Percentiles rank a stretch among this genome's conserved stretches.
Conservation (phyloP, 2,888 invertebrate species). For the Drosophila borealis region DNA sequence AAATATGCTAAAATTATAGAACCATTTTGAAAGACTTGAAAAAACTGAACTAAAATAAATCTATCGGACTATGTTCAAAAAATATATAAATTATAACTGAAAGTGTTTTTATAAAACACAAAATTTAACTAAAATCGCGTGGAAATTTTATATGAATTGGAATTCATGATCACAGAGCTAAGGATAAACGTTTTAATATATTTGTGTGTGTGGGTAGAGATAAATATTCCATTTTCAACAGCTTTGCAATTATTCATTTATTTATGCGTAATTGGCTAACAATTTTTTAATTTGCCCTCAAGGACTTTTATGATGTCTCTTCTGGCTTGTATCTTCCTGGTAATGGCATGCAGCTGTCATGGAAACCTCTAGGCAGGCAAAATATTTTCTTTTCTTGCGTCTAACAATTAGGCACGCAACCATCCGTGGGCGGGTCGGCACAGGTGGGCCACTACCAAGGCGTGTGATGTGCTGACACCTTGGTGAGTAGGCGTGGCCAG, state of each 20-base stretch:
- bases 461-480: constrained; percentile 68
- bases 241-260: background rate
- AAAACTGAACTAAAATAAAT: no score
- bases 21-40: no score
- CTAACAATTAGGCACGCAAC: constrained; percentile 74
- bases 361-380: constrained; percentile 47
- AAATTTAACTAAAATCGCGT: no score
- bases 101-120: no score
- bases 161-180: background rate
- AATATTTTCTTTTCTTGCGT: constrained; percentile 54
- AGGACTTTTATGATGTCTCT: constrained; percentile 20
- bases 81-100: no score
- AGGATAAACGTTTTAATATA: background rate
- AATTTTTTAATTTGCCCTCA: constrained; percentile 17
- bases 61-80: no score
- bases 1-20: no score
- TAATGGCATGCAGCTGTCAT: constrained; percentile 50
- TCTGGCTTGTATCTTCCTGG: constrained; percentile 9
- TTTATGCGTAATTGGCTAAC: constrained; percentile 19
- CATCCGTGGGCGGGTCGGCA: constrained; percentile 33
- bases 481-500: constrained; percentile 43
- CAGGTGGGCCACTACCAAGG: constrained; percentile 41
- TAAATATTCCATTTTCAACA: background rate
- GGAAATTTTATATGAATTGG: background rate
- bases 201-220: background rate